Evolutionary conservation across 64 coral and sea anemone genomes (phyloP).

Genomic region (Porites lutea): DNA sequence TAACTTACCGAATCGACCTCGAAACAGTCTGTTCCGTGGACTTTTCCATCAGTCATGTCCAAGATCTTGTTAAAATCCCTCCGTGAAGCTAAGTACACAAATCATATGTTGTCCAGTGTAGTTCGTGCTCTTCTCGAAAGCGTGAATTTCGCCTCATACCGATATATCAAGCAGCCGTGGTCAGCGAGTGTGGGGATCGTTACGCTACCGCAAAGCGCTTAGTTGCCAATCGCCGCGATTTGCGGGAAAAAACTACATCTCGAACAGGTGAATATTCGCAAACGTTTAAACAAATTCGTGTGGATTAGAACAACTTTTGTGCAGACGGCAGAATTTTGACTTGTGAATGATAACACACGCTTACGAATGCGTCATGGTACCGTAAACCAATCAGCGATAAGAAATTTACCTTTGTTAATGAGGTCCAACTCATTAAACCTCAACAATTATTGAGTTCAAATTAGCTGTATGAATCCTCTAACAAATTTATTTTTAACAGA

Average conservation of each 20-base stretch:
- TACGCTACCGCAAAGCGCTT: not conserved
- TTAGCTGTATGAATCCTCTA: not conserved
- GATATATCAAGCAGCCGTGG: not conserved
- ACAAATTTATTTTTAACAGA: slow-evolving; percentile 1
- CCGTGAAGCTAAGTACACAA: slow-evolving; percentile 32
- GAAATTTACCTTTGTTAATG: not conserved
- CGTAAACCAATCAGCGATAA: not conserved
- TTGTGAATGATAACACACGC: slow-evolving; percentile 12
- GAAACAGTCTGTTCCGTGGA: slow-evolving; percentile 90
- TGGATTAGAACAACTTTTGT: not conserved
- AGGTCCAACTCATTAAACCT: not conserved
- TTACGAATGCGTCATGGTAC: slow-evolving; percentile 25
- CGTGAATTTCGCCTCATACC: not conserved
- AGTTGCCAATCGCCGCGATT: not conserved
- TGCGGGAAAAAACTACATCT: not conserved
- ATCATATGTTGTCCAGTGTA: not conserved
- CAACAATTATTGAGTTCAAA: slow-evolving; percentile 1
- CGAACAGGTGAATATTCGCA: not conserved
- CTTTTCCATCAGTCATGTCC: slow-evolving; percentile 68
- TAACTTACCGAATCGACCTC: slow-evolving; percentile 88
- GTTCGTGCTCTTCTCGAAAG: not conserved
- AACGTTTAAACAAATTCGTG: slow-evolving; percentile 24
- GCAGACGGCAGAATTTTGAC: not conserved
- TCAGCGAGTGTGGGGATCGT: too few relatives aligned
- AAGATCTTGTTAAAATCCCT: not conserved